Conservation (phyloP, 2,113 vertebrate species). For the Uria lomvia region DNA sequence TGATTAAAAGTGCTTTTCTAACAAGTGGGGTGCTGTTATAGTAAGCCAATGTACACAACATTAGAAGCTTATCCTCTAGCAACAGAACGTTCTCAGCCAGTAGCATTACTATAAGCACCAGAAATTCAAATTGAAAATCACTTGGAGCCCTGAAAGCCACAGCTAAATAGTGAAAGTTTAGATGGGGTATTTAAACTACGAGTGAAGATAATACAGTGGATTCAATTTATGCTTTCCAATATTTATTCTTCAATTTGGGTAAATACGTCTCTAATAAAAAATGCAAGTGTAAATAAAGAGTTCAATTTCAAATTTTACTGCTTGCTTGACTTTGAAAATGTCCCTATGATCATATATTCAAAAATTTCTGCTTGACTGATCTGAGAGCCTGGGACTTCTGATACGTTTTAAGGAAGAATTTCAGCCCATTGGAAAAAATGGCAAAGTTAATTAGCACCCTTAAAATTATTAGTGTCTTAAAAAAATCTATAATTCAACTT, state of each 20-base stretch:
- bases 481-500: background rate
- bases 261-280: conserved; percentile 38
- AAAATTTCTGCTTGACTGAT: background rate
- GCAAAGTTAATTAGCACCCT: background rate
- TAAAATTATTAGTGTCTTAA: background rate
- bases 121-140: background rate
- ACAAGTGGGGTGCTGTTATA: background rate
- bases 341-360: background rate
- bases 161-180: background rate
- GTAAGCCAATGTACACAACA: background rate
- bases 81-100: background rate
- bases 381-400: background rate
- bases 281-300: conserved; percentile 3
- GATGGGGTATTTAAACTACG: background rate
- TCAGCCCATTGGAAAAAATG: background rate
- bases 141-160: background rate
- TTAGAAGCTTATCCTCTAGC: background rate
- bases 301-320: conserved; percentile 16
- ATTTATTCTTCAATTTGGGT: conserved; percentile 28
- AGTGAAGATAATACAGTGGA: background rate
- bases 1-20: background rate
- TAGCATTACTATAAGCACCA: background rate
- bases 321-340: conserved; percentile 26
- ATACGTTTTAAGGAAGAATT: background rate
- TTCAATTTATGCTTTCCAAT: background rate